phyloP scores from a whole-genome alignment of 92 coral and sea anemone genomes.

The Heliopora coerulea region DNA sequence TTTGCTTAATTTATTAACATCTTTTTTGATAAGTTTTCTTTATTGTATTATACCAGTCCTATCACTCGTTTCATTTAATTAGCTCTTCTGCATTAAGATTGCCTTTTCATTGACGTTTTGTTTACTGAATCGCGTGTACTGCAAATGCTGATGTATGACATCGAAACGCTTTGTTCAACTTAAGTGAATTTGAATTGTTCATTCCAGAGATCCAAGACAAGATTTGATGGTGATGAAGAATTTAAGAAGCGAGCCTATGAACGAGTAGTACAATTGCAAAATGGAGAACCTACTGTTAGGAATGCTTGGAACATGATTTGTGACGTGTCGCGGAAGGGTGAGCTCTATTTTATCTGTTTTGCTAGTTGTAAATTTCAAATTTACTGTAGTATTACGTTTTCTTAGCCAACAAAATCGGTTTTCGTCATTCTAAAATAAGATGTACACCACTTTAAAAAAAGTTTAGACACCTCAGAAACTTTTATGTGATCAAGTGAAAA shows the following conservation, averaged over 20 bases:
- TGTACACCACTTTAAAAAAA: too few relatives aligned
- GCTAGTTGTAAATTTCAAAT: not conserved
- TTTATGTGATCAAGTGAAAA: too few relatives aligned
- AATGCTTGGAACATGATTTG: constrained; percentile 96
- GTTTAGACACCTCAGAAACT: too few relatives aligned
- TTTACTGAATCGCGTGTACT: too few relatives aligned
- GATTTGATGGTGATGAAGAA: constrained; percentile 84
- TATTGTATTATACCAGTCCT: too few relatives aligned
- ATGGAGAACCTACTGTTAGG: constrained; percentile 73
- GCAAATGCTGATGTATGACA: not conserved
- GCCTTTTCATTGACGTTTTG: too few relatives aligned
- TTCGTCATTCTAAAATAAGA: too few relatives aligned
- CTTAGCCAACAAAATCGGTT: too few relatives aligned
- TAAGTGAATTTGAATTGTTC: too few relatives aligned
- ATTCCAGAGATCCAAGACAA: constrained; percentile 77
- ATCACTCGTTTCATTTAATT: too few relatives aligned
- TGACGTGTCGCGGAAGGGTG: constrained; percentile 90
- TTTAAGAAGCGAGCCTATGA: constrained; percentile 92
- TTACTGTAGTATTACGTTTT: not conserved
- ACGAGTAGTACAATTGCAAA: constrained; percentile 83
- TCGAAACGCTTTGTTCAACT: not conserved
- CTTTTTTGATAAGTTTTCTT: too few relatives aligned
- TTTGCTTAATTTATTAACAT: not conserved
- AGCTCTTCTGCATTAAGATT: too few relatives aligned
- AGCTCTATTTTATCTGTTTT: not conserved